Base-by-base conservation (phyloP, 2,888 invertebrate genomes). In the Anthophora plumipes region DNA sequence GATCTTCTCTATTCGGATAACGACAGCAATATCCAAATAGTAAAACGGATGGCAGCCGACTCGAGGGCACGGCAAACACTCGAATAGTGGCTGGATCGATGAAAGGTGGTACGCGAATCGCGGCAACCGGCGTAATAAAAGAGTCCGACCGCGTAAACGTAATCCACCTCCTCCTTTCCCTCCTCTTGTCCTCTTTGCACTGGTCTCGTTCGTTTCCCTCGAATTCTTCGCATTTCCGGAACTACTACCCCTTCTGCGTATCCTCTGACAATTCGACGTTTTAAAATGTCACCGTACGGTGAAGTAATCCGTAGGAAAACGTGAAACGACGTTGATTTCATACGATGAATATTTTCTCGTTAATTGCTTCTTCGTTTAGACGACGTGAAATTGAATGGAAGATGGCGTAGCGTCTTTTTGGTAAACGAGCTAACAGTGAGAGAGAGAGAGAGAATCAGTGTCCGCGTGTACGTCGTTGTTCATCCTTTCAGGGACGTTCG, bases 11-110 rank as follows among this genome's bases (percentile, higher is more conserved):
- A 22, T 55, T 69, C 55, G 67, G 52, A 68, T 64, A 72, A 75
- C 76, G 84, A 82, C 74, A 84, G 84, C 82, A 85, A 88, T 89
- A 89, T 90, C 89, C 85, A 89, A 89, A 90, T 89, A 88, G 80
- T 79, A 72, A 77, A 88, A 83, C 85, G 75, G 66, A 76, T 77
- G 72, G 77, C 69, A 77, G 82, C 80, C 80, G 77, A 66, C 83
- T 91, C 80, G 85, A 91, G 91, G 86, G 91, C 83, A 90, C 67
- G 73, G 86, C 87, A 91, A 91, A 91, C 87, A 90, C 87, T 87
- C 80, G 83, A 84, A 88, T 61, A 64, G 75, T 82, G 68, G 78
- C 64, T 82, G 87, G 84, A 87, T 88, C 88, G 84, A 85, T 88
- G 84, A 82, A 79, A 75, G 82, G 69, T 76, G 82, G 69, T 76